Percentiles rank a stretch among this genome's conserved stretches.
These are phyloP conservation scores for Saimiri boliviensis DNA, from an alignment of 2,113 vertebrate species.

Conservation along the genomic window DNA sequence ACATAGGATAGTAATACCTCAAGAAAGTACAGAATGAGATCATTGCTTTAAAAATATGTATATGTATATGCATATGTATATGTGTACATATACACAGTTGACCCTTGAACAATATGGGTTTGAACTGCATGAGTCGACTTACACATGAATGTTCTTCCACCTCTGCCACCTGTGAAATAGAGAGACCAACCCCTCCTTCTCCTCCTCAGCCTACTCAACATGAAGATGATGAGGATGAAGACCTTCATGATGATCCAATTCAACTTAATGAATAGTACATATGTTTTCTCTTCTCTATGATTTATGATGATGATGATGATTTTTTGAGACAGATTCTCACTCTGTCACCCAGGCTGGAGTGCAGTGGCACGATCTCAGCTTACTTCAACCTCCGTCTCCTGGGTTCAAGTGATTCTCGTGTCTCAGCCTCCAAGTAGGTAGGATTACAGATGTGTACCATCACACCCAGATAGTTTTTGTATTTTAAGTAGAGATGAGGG, in stretches of 20 bases:
- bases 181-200: not conserved
- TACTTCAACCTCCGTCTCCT: no score
- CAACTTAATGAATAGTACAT: not conserved
- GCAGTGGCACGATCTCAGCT: no score
- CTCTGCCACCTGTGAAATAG: not conserved
- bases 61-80: not conserved
- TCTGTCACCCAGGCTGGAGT: no score
- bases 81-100: not conserved
- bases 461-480: no score
- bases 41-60: not conserved
- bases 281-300: not conserved
- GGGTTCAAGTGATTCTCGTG: no score
- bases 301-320: not conserved
- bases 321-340: no score
- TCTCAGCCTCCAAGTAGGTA: no score
- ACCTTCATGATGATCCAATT: not conserved
- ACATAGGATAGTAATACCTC: not conserved
- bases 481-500: no score
- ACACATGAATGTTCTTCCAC: not conserved
- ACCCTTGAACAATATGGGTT: not conserved
- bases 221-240: not conserved
- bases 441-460: no score
- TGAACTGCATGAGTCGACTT: not conserved
- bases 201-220: not conserved
- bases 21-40: not conserved